Conservation (phyloP, 2,888 invertebrate genomes). For the Drosophila kanekoi region DNA sequence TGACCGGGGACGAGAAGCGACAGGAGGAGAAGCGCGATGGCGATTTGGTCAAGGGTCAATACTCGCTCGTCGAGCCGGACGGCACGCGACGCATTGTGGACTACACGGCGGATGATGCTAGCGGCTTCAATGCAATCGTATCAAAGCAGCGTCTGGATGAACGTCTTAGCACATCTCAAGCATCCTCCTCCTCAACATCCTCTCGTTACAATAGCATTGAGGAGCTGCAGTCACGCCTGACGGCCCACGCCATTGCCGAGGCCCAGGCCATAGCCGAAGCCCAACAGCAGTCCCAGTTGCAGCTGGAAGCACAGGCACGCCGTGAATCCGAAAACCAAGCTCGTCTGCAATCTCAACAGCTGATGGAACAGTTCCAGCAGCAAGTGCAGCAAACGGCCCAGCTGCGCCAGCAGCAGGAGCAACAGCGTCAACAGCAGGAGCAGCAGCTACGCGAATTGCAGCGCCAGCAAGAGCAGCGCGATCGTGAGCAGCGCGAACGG, state of each 20-base stretch:
- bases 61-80: conserved; percentile 86
- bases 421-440: conserved; percentile 65
- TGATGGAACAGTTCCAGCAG: conserved; percentile 83
- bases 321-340: conserved; percentile 87
- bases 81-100: conserved; percentile 86
- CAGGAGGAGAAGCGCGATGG: conserved; percentile 87
- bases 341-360: conserved; percentile 80
- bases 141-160: conserved; percentile 83
- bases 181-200: conserved; percentile 29
- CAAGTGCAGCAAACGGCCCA: conserved; percentile 80
- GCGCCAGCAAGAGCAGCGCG: conserved; percentile 61
- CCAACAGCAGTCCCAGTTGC: conserved; percentile 79
- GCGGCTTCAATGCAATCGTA: conserved; percentile 86
- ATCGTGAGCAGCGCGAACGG: conserved; percentile 49
- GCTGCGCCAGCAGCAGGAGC: conserved; percentile 75
- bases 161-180: conserved; percentile 23
- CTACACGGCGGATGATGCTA: conserved; percentile 86
- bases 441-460: conserved; percentile 77
- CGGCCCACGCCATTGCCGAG: conserved; percentile 82
- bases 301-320: conserved; percentile 87
- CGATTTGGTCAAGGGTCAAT: conserved; percentile 86
- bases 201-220: conserved; percentile 81
- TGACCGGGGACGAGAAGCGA: conserved; percentile 86
- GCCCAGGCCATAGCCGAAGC: conserved; percentile 80
- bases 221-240: conserved; percentile 77